Evolutionary conservation across 2,113 vertebrate genomes (phyloP).

Genomic region (Vulpes lagopus): DNA sequence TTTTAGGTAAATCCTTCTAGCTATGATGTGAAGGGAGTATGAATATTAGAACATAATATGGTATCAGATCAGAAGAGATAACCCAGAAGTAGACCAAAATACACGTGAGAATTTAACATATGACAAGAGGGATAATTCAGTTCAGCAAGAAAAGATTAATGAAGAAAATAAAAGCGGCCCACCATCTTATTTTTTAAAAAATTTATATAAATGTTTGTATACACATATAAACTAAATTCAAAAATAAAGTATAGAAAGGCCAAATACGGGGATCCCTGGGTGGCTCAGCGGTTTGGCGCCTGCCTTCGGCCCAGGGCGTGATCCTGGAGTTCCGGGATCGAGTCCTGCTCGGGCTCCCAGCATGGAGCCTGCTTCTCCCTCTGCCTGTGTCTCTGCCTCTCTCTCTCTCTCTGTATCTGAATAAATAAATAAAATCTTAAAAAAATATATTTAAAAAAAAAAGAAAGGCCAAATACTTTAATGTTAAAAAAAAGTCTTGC

Average conservation of each 20-base stretch:
- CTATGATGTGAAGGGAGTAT: background rate
- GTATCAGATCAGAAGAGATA: background rate
- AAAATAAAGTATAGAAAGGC: slow-evolving; percentile 19
- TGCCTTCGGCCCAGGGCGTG: no score
- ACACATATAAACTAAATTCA: background rate
- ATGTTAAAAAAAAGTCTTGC: slow-evolving; percentile 7
- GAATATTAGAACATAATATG: background rate
- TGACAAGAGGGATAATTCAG: slow-evolving; percentile 32
- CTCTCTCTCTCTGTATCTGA: no score
- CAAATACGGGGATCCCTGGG: background rate
- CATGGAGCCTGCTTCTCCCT: no score
- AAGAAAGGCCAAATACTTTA: background rate
- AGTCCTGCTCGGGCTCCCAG: no score
- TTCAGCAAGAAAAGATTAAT: slow-evolving; percentile 34
- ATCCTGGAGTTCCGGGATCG: no score
- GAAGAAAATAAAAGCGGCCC: slow-evolving; percentile 21
- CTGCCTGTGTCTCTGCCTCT: no score
- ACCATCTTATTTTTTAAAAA: background rate
- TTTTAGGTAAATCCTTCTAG: background rate
- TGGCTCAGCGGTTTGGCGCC: no score
- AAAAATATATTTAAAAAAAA: no score
- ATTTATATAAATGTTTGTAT: background rate
- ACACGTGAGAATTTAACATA: slow-evolving; percentile 16
- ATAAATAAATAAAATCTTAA: no score
- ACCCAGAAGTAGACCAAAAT: background rate